Evolutionary conservation across 2,113 vertebrate species (phyloP).

Genomic region (Scomber scombrus): DNA sequence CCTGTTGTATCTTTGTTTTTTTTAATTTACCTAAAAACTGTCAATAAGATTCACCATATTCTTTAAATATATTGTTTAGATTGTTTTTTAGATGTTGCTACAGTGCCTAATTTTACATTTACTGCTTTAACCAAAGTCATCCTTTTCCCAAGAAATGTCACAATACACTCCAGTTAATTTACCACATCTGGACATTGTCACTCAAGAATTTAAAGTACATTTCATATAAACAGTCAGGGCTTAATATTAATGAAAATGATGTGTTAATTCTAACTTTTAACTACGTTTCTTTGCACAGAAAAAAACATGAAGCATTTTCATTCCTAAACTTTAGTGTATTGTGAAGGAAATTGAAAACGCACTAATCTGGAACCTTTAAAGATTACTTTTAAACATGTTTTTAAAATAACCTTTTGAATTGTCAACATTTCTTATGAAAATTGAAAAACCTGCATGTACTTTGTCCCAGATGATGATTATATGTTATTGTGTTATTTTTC

Average conservation of each 20-base stretch:
- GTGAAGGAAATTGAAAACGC: background rate
- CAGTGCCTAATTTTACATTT: background rate
- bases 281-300: background rate
- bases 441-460: background rate
- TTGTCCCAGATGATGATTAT: background rate
- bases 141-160: background rate
- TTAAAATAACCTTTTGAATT: conserved; percentile 2
- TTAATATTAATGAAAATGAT: background rate
- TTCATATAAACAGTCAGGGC: background rate
- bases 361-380: background rate
- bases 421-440: background rate
- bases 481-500: conserved; percentile 1
- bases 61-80: background rate
- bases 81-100: background rate
- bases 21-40: background rate
- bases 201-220: no score
- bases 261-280: background rate
- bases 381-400: conserved; percentile 9
- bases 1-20: background rate
- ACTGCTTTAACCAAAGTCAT: background rate
- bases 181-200: background rate
- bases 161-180: background rate
- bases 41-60: background rate
- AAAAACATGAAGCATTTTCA: background rate
- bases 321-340: background rate